Conservation (phyloP, 2,888 invertebrate genomes). For the Phrixothrix hirtus region DNA sequence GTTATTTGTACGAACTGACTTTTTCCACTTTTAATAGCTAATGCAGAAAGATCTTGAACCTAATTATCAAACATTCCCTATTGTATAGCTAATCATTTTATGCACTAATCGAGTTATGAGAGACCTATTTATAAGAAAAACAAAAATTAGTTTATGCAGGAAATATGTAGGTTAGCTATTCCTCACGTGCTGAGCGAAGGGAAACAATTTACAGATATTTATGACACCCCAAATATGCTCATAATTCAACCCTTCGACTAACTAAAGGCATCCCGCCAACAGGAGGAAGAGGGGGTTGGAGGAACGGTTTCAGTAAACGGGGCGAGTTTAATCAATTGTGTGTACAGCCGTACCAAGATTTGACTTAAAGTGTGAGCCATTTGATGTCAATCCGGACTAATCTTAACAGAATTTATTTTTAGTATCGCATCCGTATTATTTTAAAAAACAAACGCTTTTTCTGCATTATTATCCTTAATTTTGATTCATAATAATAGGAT, state of each 20-base stretch:
- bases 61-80: too few species aligned
- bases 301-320: slow-evolving; percentile 36
- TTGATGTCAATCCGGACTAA: slow-evolving; percentile 38
- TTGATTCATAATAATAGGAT: neutral
- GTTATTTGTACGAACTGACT: slow-evolving; percentile 47
- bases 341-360: slow-evolving; percentile 48
- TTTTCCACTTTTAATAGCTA: slow-evolving; percentile 31
- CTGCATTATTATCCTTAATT: too few species aligned
- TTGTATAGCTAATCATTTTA: too few species aligned
- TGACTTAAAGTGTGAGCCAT: slow-evolving; percentile 39
- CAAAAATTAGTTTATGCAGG: slow-evolving; percentile 2
- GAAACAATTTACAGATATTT: slow-evolving; percentile 49
- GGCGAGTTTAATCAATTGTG: slow-evolving; percentile 49
- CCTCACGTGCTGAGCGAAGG: slow-evolving; percentile 32
- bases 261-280: slow-evolving; percentile 47
- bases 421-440: too few species aligned
- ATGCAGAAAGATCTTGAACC: too few species aligned
- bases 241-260: slow-evolving; percentile 49
- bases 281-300: slow-evolving; percentile 33
- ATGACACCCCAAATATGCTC: slow-evolving; percentile 51
- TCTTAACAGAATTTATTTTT: slow-evolving; percentile 29
- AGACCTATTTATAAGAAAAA: too few species aligned
- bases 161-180: slow-evolving; percentile 25
- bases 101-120: too few species aligned
- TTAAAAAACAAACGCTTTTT: too few species aligned